These are phyloP conservation scores for Platynereis dumerilii DNA, from an alignment of 2,888 invertebrate species.

Conservation along the genomic window DNA sequence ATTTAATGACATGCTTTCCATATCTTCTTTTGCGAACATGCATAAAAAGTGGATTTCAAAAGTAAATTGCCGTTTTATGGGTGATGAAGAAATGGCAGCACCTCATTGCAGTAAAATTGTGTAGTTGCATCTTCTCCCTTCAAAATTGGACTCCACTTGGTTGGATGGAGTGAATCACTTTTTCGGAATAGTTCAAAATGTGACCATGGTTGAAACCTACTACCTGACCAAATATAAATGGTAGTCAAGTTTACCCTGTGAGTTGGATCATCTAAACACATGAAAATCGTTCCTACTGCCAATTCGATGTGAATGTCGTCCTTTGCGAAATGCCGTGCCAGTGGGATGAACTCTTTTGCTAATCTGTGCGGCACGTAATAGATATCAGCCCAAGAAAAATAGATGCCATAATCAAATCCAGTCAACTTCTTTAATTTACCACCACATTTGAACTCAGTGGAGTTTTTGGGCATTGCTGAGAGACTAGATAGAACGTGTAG, in stretches of 20 bases:
- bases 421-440: no score
- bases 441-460: no score
- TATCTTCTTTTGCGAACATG: no score
- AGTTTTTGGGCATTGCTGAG: no score
- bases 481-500: no score
- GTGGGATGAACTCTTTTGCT: slow-evolving; percentile 26
- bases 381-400: slow-evolving; percentile 19
- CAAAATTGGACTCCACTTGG: slow-evolving; percentile 32
- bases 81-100: slow-evolving; percentile 12
- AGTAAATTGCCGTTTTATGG: no score
- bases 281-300: slow-evolving; percentile 34
- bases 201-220: no score
- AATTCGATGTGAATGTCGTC: slow-evolving; percentile 37
- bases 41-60: no score
- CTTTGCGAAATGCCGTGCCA: slow-evolving; percentile 30
- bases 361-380: slow-evolving; percentile 36
- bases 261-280: slow-evolving; percentile 28
- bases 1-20: no score
- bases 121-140: not conserved
- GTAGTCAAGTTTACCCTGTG: slow-evolving; percentile 12
- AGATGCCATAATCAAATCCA: no score
- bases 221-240: no score
- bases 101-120: slow-evolving; percentile 12
- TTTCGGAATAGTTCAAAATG: no score
- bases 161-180: slow-evolving; percentile 28